Percentiles rank a stretch among this genome's conserved stretches.
Conservation (phyloP, 2,113 vertebrate species). For the Gorsachius goisagi region DNA sequence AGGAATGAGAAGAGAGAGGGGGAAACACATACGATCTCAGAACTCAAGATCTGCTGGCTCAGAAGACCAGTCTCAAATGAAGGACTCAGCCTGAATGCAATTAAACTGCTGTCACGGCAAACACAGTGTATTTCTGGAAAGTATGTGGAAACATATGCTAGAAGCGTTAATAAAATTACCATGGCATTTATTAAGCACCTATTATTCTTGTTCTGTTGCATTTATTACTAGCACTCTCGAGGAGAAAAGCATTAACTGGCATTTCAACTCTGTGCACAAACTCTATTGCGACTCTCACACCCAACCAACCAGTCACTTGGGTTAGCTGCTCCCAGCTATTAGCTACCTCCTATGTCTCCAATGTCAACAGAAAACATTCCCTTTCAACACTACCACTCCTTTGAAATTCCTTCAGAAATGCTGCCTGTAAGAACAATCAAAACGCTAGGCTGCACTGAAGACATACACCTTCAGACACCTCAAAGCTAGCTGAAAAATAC, state of each 20-base stretch:
- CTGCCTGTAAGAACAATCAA: not conserved
- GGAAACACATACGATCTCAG: not conserved
- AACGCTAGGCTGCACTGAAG: not conserved
- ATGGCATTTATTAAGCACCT: not conserved
- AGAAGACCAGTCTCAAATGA: not conserved
- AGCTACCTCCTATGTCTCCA: not conserved
- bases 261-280: not conserved
- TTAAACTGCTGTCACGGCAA: not conserved
- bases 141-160: not conserved
- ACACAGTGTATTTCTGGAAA: not conserved
- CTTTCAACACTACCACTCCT: not conserved
- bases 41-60: not conserved
- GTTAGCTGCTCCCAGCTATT: not conserved
- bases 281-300: not conserved
- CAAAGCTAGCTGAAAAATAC: not conserved
- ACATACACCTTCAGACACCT: fast-evolving
- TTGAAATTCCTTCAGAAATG: not conserved
- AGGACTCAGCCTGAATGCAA: not conserved
- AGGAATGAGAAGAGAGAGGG: not conserved
- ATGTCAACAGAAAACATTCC: fast-evolving
- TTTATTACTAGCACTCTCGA: not conserved
- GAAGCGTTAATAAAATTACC: not conserved
- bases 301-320: not conserved
- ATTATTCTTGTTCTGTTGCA: not conserved
- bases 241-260: not conserved